phyloP scores from a whole-genome alignment of 2,113 vertebrate species.

The Muntiacus reevesi region DNA sequence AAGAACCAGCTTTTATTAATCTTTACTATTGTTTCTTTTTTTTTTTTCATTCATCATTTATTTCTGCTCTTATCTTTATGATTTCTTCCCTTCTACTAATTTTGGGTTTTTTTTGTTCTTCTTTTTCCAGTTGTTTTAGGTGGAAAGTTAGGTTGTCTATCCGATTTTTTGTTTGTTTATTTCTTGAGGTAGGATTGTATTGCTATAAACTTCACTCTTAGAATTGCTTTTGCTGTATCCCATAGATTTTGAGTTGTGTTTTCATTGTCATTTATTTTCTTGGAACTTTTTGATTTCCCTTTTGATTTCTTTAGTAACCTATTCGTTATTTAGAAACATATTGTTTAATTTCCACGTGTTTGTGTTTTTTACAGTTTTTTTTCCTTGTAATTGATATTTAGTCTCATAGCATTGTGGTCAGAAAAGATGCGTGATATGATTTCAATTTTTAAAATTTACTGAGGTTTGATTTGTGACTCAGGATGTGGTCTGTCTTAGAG shows the following conservation, averaged over 20 bases:
- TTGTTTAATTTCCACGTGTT: neutral
- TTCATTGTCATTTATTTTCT: neutral
- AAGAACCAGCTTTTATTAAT: neutral
- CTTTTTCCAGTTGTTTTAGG: neutral
- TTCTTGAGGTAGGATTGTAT: neutral
- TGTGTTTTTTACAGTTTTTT: neutral
- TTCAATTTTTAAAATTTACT: neutral
- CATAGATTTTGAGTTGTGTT: neutral
- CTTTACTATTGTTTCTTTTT: neutral
- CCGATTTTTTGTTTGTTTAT: neutral
- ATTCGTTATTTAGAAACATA: neutral
- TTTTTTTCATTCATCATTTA: neutral
- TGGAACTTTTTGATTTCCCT: neutral
- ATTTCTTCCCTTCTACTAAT: neutral
- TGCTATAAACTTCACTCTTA: neutral
- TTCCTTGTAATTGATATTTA: neutral
- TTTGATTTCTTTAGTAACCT: neutral
- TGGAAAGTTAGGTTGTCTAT: neutral
- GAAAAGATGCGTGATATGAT: neutral
- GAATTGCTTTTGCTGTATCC: neutral
- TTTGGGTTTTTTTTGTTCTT: neutral
- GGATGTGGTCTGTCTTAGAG: neutral
- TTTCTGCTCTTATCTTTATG: neutral
- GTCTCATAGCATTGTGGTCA: neutral
- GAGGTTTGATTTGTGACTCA: neutral